phyloP scores from a whole-genome alignment of 2,888 invertebrate species.

The Perdita meconis region DNA sequence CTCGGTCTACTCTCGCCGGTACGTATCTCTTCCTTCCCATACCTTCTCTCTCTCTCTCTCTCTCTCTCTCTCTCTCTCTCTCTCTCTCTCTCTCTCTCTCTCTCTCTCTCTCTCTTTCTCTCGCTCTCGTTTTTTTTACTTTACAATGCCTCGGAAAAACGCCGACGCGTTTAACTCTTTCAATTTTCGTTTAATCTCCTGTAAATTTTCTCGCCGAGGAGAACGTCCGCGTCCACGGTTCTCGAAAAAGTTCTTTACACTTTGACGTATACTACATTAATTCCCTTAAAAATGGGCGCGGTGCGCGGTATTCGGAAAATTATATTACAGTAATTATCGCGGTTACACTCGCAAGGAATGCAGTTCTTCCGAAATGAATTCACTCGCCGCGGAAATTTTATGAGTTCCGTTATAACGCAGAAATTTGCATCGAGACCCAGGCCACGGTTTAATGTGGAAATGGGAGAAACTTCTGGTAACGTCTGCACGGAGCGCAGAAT shows the following conservation, averaged over 20 bases:
- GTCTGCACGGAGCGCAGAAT: not conserved
- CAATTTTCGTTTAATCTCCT: slow-evolving; percentile 51
- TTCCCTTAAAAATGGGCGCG: not conserved
- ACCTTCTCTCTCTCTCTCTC: too few relatives aligned
- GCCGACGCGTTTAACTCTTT: slow-evolving; percentile 47
- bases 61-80: too few relatives aligned
- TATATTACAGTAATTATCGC: too few relatives aligned
- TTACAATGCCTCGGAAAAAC: slow-evolving; percentile 17
- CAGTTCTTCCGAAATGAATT: not conserved
- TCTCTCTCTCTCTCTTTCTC: too few relatives aligned
- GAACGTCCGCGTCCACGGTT: not conserved
- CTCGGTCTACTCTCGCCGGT: not conserved
- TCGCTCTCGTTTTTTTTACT: not conserved
- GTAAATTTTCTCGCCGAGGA: slow-evolving; percentile 28
- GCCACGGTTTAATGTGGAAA: not conserved
- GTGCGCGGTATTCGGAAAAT: too few relatives aligned
- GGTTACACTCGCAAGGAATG: too few relatives aligned
- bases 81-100: too few relatives aligned
- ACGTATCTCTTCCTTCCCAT: not conserved
- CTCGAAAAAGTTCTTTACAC: not conserved
- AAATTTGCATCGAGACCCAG: slow-evolving; percentile 7
- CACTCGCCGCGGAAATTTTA: not conserved
- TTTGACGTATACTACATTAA: not conserved
- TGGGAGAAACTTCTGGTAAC: not conserved
- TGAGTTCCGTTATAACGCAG: not conserved